Evolutionary conservation across 2,113 vertebrate species (phyloP), one percentile per base, ranked within the genome.

Genomic region (Poicephalus meyeri): DNA sequence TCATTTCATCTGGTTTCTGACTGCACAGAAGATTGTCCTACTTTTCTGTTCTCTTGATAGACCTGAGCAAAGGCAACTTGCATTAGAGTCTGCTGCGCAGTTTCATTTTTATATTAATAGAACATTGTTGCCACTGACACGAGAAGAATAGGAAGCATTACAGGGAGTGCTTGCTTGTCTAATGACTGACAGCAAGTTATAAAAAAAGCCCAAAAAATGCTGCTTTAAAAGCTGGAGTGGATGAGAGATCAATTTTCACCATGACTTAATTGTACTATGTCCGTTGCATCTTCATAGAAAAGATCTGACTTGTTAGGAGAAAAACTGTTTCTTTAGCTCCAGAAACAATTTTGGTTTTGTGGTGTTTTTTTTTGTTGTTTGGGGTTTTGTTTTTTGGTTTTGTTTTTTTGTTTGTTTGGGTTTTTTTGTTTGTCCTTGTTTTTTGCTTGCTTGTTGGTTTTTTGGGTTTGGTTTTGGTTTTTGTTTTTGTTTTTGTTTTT

Each of bases 1-100:
- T 63, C 85, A 89, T 95, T 93, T 95, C 26, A 49, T 90, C 71
- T 90, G 33, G 9, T 86, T 90, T 90, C 68, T 80, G 37, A 37
- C 79, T 66, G 37, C 42, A 82, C 56, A 46, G 78, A 89, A 84
- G 55, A 68, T 91, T 3, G 0, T 89, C 80, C 52, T 50, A 4
- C 58, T 91, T 53, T 29, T 85, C 52, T 95, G 68, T 88, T 88
- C 77, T 71, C 72, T 80, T 86, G 82, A 49, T 72, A 60, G 60
- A 64, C 29, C 53, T 63, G 63, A 77, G 68, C 33, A 91, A 88
- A 93, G 50, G 21, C 60, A 70, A 35, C 49, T 91, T 77, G 37
- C 41, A 47, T 88, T 83, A 80, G 25, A 94, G 35, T 28, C 60
- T 72, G 16, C 35, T 1, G 3, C 23, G 42, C 5, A 2, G 55